Base-by-base conservation (phyloP, 2,113 vertebrate species). In the Delphinus delphis region DNA sequence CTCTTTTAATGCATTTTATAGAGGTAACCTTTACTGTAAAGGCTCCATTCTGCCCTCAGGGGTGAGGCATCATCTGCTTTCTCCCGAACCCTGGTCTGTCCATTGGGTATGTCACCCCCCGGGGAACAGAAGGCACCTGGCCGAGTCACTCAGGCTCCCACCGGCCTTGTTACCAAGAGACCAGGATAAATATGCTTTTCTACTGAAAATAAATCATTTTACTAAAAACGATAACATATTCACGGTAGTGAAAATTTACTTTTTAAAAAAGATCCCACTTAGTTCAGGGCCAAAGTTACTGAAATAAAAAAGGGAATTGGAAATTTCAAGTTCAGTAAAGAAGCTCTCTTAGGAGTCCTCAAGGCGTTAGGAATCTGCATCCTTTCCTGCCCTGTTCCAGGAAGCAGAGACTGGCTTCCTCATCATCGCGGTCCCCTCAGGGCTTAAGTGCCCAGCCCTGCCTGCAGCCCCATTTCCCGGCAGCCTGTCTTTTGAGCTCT, bases 151-250 rank as follows among this genome's bases (percentile, higher is more conserved):
- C 70, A 28, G 76, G 44, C 8, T 95, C 93, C 93, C 81, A 65
- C 44, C 88, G 36, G 65, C 71, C 67, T 95, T 71, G 80, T 87
- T 89, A 96, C 87, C 79, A 95, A 97, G 92, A 92, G 25, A 84
- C 71, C 33, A 73, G n/a, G 41, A 41, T 92, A 93, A 90, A 90
- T 87, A 87, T 55, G 47, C 80, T 79, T 94, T 97, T 87, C 93
- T 76, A 71, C 80, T 96, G 80, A 97, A 97, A 97, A 95, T 50
- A 93, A 96, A 50, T 71, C 36, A 80, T 31, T 74, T 94, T 53
- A 62, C 36, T 71, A 71, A 95, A 85, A 85, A 81, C 17, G 21
- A 31, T 53, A 36, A 62, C 68, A 14, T 50, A 87, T 50, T 84
- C 68, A 76, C 2, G 70, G 92, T 10, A n/a, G 60, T 71, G 38